A percentile compares a stretch with the other conserved stretches of the same genome.
phyloP scores from a whole-genome alignment of 2,797 vertebrate species.

The Malurus leucopterus region DNA sequence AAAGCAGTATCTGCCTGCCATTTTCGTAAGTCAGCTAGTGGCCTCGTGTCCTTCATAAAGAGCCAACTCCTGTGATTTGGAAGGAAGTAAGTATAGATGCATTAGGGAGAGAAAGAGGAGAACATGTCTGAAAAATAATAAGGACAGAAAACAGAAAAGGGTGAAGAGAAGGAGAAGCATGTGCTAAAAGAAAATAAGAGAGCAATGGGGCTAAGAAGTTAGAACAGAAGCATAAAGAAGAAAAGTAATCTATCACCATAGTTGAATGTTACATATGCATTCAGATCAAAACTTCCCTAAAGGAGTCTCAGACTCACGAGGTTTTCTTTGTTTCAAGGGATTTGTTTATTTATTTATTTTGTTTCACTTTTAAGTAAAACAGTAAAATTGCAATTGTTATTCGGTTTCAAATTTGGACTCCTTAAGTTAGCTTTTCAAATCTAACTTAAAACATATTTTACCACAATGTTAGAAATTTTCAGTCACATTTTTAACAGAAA shows the following conservation, averaged over 20 bases:
- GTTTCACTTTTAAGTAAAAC: not conserved
- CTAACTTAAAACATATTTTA: not conserved
- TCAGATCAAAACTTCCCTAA: not conserved
- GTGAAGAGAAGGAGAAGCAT: not conserved
- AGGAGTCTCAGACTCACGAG: not conserved
- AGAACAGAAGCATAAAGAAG: not conserved
- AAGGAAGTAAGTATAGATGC: not conserved
- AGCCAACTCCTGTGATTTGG: not conserved
- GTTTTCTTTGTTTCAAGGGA: fast-evolving
- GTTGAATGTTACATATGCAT: not conserved
- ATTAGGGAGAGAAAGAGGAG: not conserved
- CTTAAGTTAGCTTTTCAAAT: not conserved
- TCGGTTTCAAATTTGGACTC: not conserved
- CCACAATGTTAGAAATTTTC: not conserved
- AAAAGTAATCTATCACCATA: not conserved
- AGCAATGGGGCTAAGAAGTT: not conserved
- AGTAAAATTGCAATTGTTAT: not conserved
- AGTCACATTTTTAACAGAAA: not conserved
- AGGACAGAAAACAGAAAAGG: not conserved
- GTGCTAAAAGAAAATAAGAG: not conserved
- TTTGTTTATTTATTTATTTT: not conserved
- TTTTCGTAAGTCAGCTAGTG: not conserved
- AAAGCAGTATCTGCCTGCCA: not conserved
- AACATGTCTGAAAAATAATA: not conserved
- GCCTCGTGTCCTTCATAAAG: not conserved